Evolutionary conservation across 2,113 vertebrate species (phyloP).

Genomic region (Channa argus): DNA sequence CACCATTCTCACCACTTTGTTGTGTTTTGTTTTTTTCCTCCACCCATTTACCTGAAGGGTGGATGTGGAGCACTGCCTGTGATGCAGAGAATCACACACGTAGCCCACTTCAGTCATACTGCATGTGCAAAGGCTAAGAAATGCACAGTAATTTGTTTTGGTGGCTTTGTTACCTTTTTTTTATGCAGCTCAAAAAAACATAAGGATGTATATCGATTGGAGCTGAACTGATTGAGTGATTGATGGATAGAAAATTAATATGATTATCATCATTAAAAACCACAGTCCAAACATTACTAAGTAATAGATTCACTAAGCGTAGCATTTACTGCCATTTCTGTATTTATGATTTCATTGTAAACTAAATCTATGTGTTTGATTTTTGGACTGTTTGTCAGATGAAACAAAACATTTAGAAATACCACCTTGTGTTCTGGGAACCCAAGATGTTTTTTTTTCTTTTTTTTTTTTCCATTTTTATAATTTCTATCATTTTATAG

Average conservation of each 20-base stretch:
- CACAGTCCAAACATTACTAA: background rate
- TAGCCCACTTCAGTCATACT: slow-evolving; percentile 3
- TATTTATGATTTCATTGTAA: background rate
- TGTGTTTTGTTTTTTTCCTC: background rate
- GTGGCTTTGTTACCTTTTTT: background rate
- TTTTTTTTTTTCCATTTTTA: background rate
- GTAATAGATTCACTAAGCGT: background rate
- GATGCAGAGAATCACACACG: slow-evolving; percentile 17
- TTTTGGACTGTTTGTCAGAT: background rate
- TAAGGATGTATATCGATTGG: background rate
- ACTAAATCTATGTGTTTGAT: too few relatives aligned
- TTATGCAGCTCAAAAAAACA: background rate
- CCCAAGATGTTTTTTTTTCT: background rate
- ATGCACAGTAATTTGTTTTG: background rate
- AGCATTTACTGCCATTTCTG: background rate
- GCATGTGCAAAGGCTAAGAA: background rate
- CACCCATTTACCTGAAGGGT: background rate
- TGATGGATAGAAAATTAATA: background rate
- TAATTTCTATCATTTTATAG: too few relatives aligned
- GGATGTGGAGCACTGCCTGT: slow-evolving; percentile 4
- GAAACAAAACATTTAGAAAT: background rate
- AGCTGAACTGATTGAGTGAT: background rate
- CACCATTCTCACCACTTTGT: background rate
- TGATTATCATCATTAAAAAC: background rate
- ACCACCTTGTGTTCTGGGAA: background rate